Base-by-base conservation (phyloP, 1,140 invertebrate genomes). In the Carposina sasakii region DNA sequence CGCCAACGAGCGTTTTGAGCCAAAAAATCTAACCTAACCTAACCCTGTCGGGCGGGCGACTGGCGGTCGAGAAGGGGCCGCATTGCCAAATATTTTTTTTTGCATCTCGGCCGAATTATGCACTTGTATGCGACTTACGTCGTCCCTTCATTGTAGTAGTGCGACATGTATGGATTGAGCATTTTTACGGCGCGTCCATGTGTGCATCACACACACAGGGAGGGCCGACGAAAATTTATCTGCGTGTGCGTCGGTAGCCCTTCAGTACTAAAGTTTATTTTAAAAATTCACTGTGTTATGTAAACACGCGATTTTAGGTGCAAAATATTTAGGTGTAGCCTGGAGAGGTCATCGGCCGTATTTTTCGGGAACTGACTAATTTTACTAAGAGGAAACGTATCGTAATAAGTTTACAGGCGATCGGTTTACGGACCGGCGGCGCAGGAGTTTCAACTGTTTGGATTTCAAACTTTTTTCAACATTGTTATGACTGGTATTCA, bases 61-160 rank as follows among this genome's bases (percentile, higher is more conserved):
- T 81, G 81, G 68, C 81, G 74, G 81, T 63, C 77, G 77, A 69
- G 77, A 78, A 81, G 81, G 81, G 81, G 76, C 81, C 81, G 81
- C 73, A 81, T 84, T 84, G 81, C 81, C 81, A 84, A 84, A 84
- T 84, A 84, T 84, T 84, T 84, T 84, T 75, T 84, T 84, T 84
- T 84, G 81, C 77, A 84, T 84, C 81, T 84, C 81, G 81, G 76
- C 81, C 81, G 81, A 84, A 84, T 81, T 84, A 84, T 84, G 81
- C 81, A 84, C 77, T 84, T 77, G 81, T 84, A 84, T 84, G 81
- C 81, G 79, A 74, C 79, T 81, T 84, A 77, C 77, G 76, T 79
- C 71, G 72, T 81, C 76, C 79, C 77, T 81, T 81, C 75, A 73
- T 78, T 81, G 79, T 83, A 77, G 73, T 79, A 68, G 79, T 83